Evolutionary conservation across 2,113 vertebrate species (phyloP).

Genomic region (Phylloscopus trochilus): DNA sequence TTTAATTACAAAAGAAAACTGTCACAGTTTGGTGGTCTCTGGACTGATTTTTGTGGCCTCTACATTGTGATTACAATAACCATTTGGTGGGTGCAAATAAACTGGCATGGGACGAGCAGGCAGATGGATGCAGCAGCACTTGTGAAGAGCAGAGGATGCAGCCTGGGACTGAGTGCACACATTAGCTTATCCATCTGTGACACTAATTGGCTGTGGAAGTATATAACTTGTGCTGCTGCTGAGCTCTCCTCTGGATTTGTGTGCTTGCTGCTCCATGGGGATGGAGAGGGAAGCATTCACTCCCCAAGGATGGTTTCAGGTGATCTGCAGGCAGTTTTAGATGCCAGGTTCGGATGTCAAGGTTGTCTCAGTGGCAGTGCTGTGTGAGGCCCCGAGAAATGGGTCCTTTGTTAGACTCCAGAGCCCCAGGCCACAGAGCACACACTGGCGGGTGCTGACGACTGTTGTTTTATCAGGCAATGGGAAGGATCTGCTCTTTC

Average conservation of each 20-base stretch:
- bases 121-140: not conserved
- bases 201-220: not conserved
- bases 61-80: not conserved
- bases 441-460: not conserved
- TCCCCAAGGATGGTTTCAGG: not conserved
- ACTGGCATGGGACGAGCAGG: not conserved
- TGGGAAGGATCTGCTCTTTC: not conserved
- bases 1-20: not conserved
- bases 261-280: not conserved
- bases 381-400: not conserved
- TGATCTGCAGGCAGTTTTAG: not conserved
- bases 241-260: not conserved
- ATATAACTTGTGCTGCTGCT: not conserved
- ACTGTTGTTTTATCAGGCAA: not conserved
- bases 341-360: rapidly evolving
- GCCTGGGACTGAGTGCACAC: not conserved
- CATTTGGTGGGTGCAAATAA: not conserved
- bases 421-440: not conserved
- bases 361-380: not conserved
- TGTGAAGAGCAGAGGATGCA: not conserved
- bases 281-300: rapidly evolving
- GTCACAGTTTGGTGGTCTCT: not conserved
- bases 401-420: not conserved
- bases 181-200: not conserved
- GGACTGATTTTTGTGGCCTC: not conserved